Evolutionary conservation across 2,113 vertebrate genomes (phyloP).

Genomic region (Spheniscus mendiculus): DNA sequence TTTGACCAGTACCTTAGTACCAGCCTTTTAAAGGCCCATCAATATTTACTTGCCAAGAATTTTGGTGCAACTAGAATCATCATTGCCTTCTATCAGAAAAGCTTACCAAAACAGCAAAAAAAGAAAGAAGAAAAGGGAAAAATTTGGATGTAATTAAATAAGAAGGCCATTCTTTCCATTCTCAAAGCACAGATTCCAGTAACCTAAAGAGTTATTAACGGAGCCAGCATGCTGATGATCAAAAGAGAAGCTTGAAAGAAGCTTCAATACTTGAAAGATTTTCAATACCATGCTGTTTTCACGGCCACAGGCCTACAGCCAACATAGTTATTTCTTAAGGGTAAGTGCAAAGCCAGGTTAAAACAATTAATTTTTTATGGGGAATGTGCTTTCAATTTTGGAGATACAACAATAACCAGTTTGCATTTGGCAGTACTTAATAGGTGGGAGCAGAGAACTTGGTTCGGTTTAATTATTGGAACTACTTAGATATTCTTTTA

Average conservation of each 20-base stretch:
- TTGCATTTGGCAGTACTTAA: neutral
- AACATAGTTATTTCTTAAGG: neutral
- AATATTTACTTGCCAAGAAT: neutral
- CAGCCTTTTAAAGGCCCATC: neutral
- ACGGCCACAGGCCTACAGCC: neutral
- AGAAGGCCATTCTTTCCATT: neutral
- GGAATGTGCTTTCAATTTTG: neutral
- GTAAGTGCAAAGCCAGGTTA: neutral
- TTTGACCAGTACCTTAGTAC: neutral
- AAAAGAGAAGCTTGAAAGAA: slow-evolving; percentile 13
- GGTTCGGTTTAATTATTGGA: neutral
- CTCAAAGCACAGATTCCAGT: neutral
- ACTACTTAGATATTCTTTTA: neutral
- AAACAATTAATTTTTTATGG: neutral
- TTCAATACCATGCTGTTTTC: neutral
- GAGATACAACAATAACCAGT: neutral
- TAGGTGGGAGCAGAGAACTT: neutral
- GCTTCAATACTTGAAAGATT: too few species aligned
- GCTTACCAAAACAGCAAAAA: neutral
- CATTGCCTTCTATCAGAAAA: neutral
- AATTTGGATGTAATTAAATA: neutral
- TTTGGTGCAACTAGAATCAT: neutral
- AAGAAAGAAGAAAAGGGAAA: neutral
- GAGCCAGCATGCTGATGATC: neutral
- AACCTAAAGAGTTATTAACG: neutral